Conservation (phyloP, 2,797 vertebrate genomes). For the Cossypha niveicapilla region DNA sequence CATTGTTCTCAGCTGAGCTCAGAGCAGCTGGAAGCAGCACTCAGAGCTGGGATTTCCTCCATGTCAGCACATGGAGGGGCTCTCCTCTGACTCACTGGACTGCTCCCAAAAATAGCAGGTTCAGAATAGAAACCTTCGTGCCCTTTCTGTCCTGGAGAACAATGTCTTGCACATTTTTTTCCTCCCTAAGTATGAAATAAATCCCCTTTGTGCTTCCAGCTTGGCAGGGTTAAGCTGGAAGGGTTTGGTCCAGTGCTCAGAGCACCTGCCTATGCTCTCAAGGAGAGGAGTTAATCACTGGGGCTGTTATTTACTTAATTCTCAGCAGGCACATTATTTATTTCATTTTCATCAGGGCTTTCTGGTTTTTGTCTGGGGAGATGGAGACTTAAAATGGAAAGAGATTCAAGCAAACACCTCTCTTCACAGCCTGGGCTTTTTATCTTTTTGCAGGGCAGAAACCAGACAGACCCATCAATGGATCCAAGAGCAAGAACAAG, state of each 20-base stretch:
- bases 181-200: not conserved
- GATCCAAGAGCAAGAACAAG: not conserved
- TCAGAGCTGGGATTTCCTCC: conserved; percentile 7
- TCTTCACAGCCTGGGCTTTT: not conserved
- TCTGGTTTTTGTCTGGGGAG: not conserved
- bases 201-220: not conserved
- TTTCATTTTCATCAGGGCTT: not conserved
- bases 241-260: not conserved
- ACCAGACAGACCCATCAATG: not conserved
- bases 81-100: conserved; percentile 4
- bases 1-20: not conserved
- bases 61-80: not conserved
- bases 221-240: conserved; percentile 6
- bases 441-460: not conserved
- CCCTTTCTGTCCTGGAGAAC: conserved; percentile 1
- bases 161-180: not conserved
- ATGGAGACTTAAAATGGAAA: not conserved
- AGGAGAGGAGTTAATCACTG: not conserved
- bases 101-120: conserved; percentile 34
- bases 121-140: not conserved
- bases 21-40: not conserved
- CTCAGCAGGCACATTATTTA: not conserved
- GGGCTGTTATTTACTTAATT: not conserved
- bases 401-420: not conserved
- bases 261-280: not conserved